Base-by-base conservation (phyloP, 2,113 vertebrate species). In the Ornithorhynchus anatinus region DNA sequence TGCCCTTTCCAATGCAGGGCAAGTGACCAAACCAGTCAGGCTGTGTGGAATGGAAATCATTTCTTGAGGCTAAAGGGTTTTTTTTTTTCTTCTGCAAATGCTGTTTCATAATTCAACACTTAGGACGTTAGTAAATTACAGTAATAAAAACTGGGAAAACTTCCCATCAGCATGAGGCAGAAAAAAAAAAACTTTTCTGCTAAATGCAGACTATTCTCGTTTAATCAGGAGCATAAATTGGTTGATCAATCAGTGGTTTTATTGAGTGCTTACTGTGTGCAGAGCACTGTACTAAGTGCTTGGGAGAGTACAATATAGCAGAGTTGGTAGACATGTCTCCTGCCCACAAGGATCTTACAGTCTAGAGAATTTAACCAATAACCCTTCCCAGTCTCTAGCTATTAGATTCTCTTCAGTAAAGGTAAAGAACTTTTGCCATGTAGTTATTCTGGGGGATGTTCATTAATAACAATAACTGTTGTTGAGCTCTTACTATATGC, bases 41-140 rank as follows among this genome's bases (percentile, higher is more conserved):
- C 38, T 78, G 15, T 36, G 59, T 60, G 47, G 59, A 56, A 64
- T 69, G 50, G 22, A 59, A 62, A 59, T 33, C 37, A 35, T 74
- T 61, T 38, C 59, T 38, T 42, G 69, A 73, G 53, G 31, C 17
- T 54, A 45, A 20, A 58, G 43, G 33, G 32, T 13, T 32, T 69
- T 63, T 59, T n/a, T n/a, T n/a, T n/a, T n/a, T n/a, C n/a, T n/a
- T n/a, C 32, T 48, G 10, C 35, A 27, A 39, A 58, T 39, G 43
- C 27, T 51, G 19, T 13, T 74, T 64, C 50, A 54, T 38, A 56
- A 27, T 53, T 36, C 36, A 77, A 37, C 22, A 51, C 52, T 74
- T 71, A 20, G 25, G 38, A 72, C 33, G 40, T 59, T 29, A 40
- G 20, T 53, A 47, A 62, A 27, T 62, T 23, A 39, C 8, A 45